Conservation (phyloP, 2,888 invertebrate species). For the Brachynemurus nebulosus region DNA sequence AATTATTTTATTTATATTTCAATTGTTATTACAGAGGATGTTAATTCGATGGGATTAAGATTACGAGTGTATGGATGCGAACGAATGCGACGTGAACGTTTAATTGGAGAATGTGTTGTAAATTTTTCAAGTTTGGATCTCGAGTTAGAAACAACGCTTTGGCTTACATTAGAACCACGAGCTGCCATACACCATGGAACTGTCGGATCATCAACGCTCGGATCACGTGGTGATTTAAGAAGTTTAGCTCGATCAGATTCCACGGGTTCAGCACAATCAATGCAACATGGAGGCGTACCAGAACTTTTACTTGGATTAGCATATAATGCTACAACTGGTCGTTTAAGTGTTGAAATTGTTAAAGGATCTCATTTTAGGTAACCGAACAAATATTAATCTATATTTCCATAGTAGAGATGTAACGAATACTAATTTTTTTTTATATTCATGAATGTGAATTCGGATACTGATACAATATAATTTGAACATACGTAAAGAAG, state of each 20-base stretch:
- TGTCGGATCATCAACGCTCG: conserved; percentile 19
- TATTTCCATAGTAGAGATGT: too few species aligned
- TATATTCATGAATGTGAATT: too few species aligned
- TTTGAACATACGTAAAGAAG: too few species aligned
- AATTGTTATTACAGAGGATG: conserved; percentile 64
- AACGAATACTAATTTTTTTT: too few species aligned
- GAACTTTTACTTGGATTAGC: conserved; percentile 79
- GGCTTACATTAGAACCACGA: conserved; percentile 72
- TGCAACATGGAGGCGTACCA: conserved; percentile 80
- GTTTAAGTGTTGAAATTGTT: conserved; percentile 81
- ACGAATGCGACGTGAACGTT: conserved; percentile 78
- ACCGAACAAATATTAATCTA: too few species aligned
- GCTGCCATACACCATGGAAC: conserved; percentile 32
- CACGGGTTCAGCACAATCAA: conserved; percentile 85
- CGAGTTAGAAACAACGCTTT: conserved; percentile 79
- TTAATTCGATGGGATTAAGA: conserved; percentile 81
- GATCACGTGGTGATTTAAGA: conserved; percentile 43
- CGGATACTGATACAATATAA: too few species aligned
- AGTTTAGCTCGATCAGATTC: conserved; percentile 85
- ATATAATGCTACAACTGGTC: conserved; percentile 87
- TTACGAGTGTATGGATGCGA: conserved; percentile 87
- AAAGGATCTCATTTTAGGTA: conserved; percentile 58
- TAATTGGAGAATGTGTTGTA: conserved; percentile 82
- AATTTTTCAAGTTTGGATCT: conserved; percentile 82
- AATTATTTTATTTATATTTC: too few species aligned